Evolutionary conservation across 2,888 invertebrate genomes (phyloP).

Genomic region (Elmis aenea): DNA sequence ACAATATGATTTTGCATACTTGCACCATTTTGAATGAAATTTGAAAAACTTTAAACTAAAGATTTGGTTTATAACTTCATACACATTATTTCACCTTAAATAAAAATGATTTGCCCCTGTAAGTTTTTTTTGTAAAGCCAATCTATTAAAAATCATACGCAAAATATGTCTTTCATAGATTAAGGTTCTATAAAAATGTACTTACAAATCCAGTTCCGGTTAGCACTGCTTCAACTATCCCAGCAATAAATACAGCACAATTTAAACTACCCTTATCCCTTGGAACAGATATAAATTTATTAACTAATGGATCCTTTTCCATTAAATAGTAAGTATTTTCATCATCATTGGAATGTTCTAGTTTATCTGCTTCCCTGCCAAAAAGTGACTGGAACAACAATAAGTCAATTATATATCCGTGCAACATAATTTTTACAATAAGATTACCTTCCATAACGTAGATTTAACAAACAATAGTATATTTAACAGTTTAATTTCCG

Average conservation of each 20-base stretch:
- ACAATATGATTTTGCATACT: no score
- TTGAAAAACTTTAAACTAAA: no score
- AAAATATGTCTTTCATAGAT: no score
- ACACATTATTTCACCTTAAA: no score
- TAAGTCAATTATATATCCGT: not conserved
- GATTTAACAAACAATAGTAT: conserved; percentile 94
- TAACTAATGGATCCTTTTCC: conserved; percentile 94
- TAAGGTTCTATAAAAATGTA: conserved; percentile 35
- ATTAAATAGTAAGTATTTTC: conserved; percentile 97
- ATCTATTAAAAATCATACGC: no score
- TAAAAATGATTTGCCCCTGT: no score
- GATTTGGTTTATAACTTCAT: no score
- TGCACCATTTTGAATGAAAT: no score
- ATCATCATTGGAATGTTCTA: conserved; percentile 98
- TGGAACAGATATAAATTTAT: conserved; percentile 95
- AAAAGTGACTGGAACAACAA: conserved; percentile 67
- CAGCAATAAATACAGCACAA: conserved; percentile 97
- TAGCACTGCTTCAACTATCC: conserved; percentile 94
- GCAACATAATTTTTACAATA: not conserved
- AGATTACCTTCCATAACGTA: conserved; percentile 87
- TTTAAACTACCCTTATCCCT: conserved; percentile 96
- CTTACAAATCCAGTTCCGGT: conserved; percentile 95
- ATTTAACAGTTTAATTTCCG: conserved; percentile 92
- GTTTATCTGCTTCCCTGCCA: conserved; percentile 96
- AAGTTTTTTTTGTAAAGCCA: no score